These are phyloP conservation scores for Gavialis gangeticus DNA, from an alignment of 2,113 vertebrate species.

Conservation along the genomic window DNA sequence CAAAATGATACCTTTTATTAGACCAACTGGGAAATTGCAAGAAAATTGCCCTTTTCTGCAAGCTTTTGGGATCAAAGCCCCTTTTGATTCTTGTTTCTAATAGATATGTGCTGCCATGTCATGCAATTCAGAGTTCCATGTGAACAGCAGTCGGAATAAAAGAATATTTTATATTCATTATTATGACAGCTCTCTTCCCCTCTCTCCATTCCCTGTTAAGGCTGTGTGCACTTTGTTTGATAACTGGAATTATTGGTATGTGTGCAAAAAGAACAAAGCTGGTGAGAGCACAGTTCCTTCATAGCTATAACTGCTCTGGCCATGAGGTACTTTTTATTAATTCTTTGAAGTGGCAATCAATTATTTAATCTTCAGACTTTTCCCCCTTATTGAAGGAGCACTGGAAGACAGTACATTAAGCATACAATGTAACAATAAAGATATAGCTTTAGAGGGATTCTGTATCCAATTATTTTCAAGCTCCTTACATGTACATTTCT, in stretches of 20 bases:
- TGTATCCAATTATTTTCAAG: slow-evolving; percentile 57
- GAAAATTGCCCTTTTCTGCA: no score
- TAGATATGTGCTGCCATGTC: neutral
- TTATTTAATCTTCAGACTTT: slow-evolving; percentile 45
- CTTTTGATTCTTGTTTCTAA: neutral
- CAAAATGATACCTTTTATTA: no score
- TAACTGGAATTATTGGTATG: slow-evolving; percentile 29
- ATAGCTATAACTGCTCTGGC: slow-evolving; percentile 16
- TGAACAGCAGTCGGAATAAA: slow-evolving; percentile 22
- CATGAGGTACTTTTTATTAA: slow-evolving; percentile 36
- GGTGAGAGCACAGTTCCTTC: slow-evolving; percentile 30
- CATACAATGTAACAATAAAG: slow-evolving; percentile 29
- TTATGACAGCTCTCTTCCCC: neutral
- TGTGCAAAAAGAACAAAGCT: slow-evolving; percentile 51
- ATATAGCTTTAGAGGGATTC: slow-evolving; percentile 12
- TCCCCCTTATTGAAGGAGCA: slow-evolving; percentile 5
- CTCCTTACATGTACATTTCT: slow-evolving; percentile 48
- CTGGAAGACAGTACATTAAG: slow-evolving; percentile 30
- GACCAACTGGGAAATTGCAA: no score
- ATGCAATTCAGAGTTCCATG: neutral
- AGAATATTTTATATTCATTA: slow-evolving; percentile 17
- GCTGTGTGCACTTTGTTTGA: slow-evolving; percentile 1
- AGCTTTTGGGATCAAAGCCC: no score
- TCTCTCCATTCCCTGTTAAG: neutral
- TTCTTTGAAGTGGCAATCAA: slow-evolving; percentile 45